Conservation (phyloP, 2,113 vertebrate genomes). For the Triplophysa siluroides region DNA sequence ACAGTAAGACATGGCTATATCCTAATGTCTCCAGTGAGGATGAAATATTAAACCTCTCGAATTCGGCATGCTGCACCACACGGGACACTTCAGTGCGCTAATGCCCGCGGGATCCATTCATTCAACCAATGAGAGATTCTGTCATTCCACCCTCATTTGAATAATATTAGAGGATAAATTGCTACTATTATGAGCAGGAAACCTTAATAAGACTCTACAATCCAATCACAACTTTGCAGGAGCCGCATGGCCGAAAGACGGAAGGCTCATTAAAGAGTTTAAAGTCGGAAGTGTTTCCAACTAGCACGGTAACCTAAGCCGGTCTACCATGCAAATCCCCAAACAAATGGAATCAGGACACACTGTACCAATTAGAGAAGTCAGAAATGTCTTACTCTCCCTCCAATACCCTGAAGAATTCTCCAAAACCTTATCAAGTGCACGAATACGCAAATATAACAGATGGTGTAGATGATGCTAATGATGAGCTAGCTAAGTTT, state of each 20-base stretch:
- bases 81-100: constrained; percentile 63
- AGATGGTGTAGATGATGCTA: constrained; percentile 5
- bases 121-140: constrained; percentile 56
- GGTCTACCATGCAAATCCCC: constrained; percentile 52
- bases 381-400: constrained; percentile 47
- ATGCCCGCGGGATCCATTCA: constrained; percentile 61
- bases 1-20: constrained; percentile 9
- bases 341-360: constrained; percentile 35
- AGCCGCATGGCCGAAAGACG: constrained; percentile 50
- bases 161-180: constrained; percentile 71
- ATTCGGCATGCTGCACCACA: constrained; percentile 54
- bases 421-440: constrained; percentile 10
- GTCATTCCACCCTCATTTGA: constrained; percentile 68
- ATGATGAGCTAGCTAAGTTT: constrained; percentile 18
- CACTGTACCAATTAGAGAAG: constrained; percentile 43
- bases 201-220: constrained; percentile 64
- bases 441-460: neutral
- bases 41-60: constrained; percentile 35
- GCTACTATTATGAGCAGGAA: constrained; percentile 63
- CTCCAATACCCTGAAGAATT: constrained; percentile 28
- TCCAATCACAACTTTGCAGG: constrained; percentile 68
- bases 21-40: constrained; percentile 33
- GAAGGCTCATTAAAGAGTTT: constrained; percentile 59
- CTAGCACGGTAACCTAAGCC: constrained; percentile 61
- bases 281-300: constrained; percentile 60